phyloP scores from a whole-genome alignment of 2,113 vertebrate genomes.

The Bambusicola thoracicus region DNA sequence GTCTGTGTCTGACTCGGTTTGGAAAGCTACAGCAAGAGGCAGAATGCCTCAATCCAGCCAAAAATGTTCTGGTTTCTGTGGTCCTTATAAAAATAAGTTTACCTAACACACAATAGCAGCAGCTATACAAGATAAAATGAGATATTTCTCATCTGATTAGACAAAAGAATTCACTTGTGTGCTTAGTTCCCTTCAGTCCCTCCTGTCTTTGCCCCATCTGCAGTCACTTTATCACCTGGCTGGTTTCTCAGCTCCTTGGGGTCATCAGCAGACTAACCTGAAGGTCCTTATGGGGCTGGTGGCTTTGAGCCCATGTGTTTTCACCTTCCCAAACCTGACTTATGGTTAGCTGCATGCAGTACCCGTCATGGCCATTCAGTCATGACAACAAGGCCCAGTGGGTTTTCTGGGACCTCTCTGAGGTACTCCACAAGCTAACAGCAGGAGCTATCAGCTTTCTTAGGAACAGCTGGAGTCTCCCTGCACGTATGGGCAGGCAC shows the following conservation, averaged over 20 bases:
- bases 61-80: neutral
- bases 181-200: neutral
- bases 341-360: neutral
- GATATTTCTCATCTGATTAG: neutral
- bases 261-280: neutral
- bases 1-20: neutral
- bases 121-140: neutral
- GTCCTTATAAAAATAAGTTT: neutral
- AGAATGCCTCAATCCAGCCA: neutral
- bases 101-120: neutral
- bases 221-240: fast-evolving
- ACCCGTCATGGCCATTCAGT: neutral
- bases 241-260: neutral
- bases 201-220: neutral
- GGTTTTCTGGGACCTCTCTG: neutral
- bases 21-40: neutral
- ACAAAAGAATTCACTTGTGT: neutral
- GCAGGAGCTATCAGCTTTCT: fast-evolving
- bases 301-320: fast-evolving
- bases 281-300: neutral
- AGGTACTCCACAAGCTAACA: neutral
- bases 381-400: neutral
- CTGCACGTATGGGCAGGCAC: fast-evolving
- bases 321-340: neutral
- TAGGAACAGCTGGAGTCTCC: fast-evolving